Base-by-base conservation (phyloP, 1,140 invertebrate genomes). In the Drosophila sechellia region DNA sequence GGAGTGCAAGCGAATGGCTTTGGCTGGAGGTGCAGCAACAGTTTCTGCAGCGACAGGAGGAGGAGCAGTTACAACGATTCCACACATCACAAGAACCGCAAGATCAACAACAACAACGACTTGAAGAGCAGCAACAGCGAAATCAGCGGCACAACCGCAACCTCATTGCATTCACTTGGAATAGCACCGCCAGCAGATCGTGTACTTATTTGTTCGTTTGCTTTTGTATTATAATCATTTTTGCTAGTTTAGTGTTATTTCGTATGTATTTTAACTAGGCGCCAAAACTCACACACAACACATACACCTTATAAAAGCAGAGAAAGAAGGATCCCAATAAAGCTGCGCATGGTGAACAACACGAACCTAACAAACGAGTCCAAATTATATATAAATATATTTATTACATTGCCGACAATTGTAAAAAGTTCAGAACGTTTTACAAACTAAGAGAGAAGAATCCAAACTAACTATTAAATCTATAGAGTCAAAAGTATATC, bases 171-270 rank as follows among this genome's bases (percentile, higher is more conserved):
- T 76, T 40, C 52, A 69, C 66, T 59, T 79, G 72, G 76, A 77
- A 64, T 56, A 71, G 66, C 85, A 90, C 72, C 84, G 79, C 85
- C 79, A 89, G 59, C 69, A 63, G 87, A 66, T 91, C 90, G 84
- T 90, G 89, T 90, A 90, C 89, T 90, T 90, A 90, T 90, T 85
- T 91, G 81, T 90, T 90, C 49, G 78, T 83, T 86, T 90, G 87
- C 86, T 90, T 90, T 90, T 90, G 87, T 90, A 90, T 90, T 84
- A 91, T 91, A 90, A 89, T 89, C 65, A 83, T 79, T 83, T 89
- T 87, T 86, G 84, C 83, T 83, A 87, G 84, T 65, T 87, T 87
- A 81, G 81, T 86, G 70, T 81, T 86, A 85, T 86, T 86, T 89
- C 84, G 83, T 79, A 86, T 89, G 81, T 86, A 85, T 87, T 76